These are phyloP conservation scores for Trididemnum miniatum DNA, from an alignment of 23 tunicate genomes.

Conservation along the genomic window DNA sequence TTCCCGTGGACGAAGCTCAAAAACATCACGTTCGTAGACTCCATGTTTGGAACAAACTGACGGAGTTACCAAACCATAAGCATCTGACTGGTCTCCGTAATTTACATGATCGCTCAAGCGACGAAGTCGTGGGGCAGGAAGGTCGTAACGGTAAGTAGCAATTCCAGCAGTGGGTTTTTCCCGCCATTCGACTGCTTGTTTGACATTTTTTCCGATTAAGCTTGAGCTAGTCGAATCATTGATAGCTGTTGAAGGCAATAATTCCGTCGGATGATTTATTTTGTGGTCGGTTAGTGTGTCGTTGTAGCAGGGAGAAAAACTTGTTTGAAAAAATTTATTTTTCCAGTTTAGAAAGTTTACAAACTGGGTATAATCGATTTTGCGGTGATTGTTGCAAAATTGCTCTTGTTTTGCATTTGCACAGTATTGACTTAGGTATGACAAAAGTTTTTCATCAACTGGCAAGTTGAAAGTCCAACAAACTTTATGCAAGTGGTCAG, in stretches of 20 bases:
- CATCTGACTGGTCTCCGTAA: constrained; percentile 89
- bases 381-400: constrained; percentile 27
- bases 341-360: constrained; percentile 95
- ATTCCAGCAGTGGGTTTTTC: constrained; percentile 58
- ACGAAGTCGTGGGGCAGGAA: constrained; percentile 80
- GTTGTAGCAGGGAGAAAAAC: too few species aligned
- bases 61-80: constrained; percentile 69
- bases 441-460: constrained; percentile 70
- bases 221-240: constrained; percentile 82
- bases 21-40: constrained; percentile 79
- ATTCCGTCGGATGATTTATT: constrained; percentile 48
- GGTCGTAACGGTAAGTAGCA: constrained; percentile 77
- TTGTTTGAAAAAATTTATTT: too few species aligned
- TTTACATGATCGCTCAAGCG: constrained; percentile 80
- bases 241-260: constrained; percentile 69
- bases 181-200: constrained; percentile 1
- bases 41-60: constrained; percentile 71
- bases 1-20: constrained; percentile 59
- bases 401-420: constrained; percentile 25
- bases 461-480: constrained; percentile 91
- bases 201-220: constrained; percentile 37
- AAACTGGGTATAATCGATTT: constrained; percentile 73
- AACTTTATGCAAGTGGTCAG: constrained; percentile 66
- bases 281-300: neutral
- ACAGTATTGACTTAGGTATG: constrained; percentile 72